Evolutionary conservation across 2,888 invertebrate genomes (phyloP).

Genomic region (Zeuzera pyrina): DNA sequence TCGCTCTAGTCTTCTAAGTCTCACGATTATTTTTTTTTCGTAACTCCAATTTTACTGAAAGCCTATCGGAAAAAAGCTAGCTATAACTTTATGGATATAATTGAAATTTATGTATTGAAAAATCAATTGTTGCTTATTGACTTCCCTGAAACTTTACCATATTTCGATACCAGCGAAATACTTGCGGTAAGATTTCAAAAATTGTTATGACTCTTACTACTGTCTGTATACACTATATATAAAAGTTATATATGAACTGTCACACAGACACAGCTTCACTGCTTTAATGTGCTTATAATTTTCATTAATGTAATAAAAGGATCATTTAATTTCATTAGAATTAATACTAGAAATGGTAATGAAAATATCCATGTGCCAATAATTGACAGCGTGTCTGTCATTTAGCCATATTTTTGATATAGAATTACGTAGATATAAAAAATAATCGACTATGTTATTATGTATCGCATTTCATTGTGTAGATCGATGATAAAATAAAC

Average conservation of each 20-base stretch:
- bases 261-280: conserved; percentile 28
- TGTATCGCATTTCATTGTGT: conserved; percentile 56
- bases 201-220: conserved; percentile 17
- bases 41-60: too few species aligned
- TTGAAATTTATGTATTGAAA: too few species aligned
- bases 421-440: conserved; percentile 49
- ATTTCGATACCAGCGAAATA: conserved; percentile 59
- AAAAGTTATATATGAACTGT: conserved; percentile 62
- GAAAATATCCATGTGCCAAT: conserved; percentile 58
- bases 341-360: background rate
- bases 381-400: conserved; percentile 42
- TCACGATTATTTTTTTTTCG: too few species aligned
- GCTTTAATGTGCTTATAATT: too few species aligned
- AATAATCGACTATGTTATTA: conserved; percentile 49
- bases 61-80: too few species aligned
- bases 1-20: too few species aligned
- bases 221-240: conserved; percentile 61
- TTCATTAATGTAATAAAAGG: too few species aligned
- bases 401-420: conserved; percentile 65
- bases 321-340: conserved; percentile 1
- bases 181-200: conserved; percentile 33
- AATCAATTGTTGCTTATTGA: too few species aligned
- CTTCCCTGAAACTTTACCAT: conserved; percentile 39
- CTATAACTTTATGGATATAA: too few species aligned
- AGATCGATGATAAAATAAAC: conserved; percentile 65